Base-by-base conservation (phyloP, 2,797 vertebrate genomes). In the Garrulus glandarius region DNA sequence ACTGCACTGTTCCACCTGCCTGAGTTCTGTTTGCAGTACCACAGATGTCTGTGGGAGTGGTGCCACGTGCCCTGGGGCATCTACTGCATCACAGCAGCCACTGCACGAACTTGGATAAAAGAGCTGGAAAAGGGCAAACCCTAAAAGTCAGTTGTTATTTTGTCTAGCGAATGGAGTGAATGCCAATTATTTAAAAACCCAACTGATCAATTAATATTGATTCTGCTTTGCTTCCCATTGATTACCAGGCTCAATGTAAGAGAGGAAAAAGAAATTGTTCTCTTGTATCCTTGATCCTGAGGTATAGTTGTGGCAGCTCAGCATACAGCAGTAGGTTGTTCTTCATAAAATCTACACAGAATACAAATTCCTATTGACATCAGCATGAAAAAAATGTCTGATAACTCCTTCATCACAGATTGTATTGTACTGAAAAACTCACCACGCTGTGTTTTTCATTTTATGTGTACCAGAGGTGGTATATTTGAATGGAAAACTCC, bases 181-280 rank as follows among this genome's bases (percentile, higher is more conserved):
- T 95, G 67, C 55, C 87, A 97, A 97, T 97, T 98, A 98, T 97
- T 97, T 84, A 96, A 97, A 97, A 97, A 95, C 46, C n/a, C 82
- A 84, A 89, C 78, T 87, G 95, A 98, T 98, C 97, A 93, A 97
- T 97, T 97, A 96, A 96, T 97, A 97, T 97, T 87, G 97, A 98
- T 98, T 94, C 76, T 96, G 56, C 94, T 97, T 97, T 97, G 59
- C 92, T 96, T 84, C 67, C 37, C 64, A 98, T 97, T 94, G 95
- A 98, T 97, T 97, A 72, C 87, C 86, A 95, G 75, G 46, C 91
- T 95, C 87, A 90, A 44, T 78, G 39, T 88, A 89, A 95, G 78
- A 72, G 76, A 72, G 53, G 89, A 94, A 82, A 89, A 94, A 97
- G 32, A 85, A 94, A 92, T 91, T 94, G 92, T 84, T 84, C 92